Conservation (phyloP, 2,113 vertebrate genomes). For the Daboia siamensis region DNA sequence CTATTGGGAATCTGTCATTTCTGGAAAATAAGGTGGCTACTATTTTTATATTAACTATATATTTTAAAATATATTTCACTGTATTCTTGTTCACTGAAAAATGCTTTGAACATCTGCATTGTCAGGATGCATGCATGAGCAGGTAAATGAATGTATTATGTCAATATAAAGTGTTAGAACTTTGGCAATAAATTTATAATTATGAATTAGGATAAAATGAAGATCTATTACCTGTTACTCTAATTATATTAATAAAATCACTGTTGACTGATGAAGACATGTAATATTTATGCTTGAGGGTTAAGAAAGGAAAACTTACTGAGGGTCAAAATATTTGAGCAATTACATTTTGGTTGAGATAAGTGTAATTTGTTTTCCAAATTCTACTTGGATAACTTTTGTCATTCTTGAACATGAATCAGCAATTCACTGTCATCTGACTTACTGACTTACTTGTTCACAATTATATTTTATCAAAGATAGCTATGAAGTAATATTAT, state of each 20-base stretch:
- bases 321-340: constrained; percentile 38
- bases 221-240: constrained; percentile 41
- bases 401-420: background rate
- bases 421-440: constrained; percentile 25
- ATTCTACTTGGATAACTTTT: background rate
- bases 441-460: background rate
- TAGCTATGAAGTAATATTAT: constrained; percentile 14
- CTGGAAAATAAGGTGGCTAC: background rate
- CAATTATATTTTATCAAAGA: background rate
- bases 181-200: constrained; percentile 51
- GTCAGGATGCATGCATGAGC: constrained; percentile 31
- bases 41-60: background rate
- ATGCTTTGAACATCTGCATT: constrained; percentile 11
- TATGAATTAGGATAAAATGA: constrained; percentile 54
- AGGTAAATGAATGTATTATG: constrained; percentile 42
- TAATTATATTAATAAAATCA: constrained; percentile 63
- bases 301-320: constrained; percentile 51
- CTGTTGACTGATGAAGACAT: constrained; percentile 60
- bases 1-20: background rate
- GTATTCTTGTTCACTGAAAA: constrained; percentile 5
- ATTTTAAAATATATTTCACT: background rate
- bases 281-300: constrained; percentile 56
- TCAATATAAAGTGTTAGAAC: constrained; percentile 55
- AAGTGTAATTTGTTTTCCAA: background rate
- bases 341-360: constrained; percentile 31